These are phyloP conservation scores for Mustelus asterias DNA, from an alignment of 2,113 vertebrate genomes.

Conservation along the genomic window DNA sequence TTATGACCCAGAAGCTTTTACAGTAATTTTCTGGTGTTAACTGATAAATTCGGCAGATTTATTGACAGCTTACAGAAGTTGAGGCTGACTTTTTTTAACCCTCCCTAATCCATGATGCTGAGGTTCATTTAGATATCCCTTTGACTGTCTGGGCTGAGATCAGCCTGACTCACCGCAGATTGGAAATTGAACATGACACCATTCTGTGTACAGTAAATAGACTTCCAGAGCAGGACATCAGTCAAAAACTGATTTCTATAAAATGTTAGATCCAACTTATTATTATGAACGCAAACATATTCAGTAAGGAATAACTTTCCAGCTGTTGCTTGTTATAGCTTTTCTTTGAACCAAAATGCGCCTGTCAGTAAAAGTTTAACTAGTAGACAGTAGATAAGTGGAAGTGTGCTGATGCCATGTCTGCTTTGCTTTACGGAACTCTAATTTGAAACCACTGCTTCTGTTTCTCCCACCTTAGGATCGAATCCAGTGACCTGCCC, in stretches of 20 bases:
- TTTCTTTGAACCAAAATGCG: neutral
- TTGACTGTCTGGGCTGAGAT: neutral
- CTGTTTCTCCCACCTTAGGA: constrained; percentile 61
- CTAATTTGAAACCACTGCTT: constrained; percentile 30
- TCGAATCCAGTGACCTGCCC: constrained; percentile 96
- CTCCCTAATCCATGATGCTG: neutral
- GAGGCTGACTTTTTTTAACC: neutral
- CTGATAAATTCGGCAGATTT: neutral
- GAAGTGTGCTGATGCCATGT: neutral
- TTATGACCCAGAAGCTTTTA: neutral
- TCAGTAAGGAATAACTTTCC: neutral
- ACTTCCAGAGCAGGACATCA: neutral
- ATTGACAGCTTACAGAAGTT: neutral
- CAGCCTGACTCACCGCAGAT: neutral
- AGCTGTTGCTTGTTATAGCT: neutral
- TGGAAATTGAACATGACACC: neutral
- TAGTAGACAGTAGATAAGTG: neutral
- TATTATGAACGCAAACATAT: neutral
- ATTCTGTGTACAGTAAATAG: neutral
- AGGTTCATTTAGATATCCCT: neutral
- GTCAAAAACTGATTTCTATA: neutral
- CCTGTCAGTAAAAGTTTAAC: neutral
- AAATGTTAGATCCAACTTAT: neutral
- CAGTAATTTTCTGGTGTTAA: neutral
- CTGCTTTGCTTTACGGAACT: neutral